Conservation (phyloP, 2,888 invertebrate species). For the Stenurella melanura region DNA sequence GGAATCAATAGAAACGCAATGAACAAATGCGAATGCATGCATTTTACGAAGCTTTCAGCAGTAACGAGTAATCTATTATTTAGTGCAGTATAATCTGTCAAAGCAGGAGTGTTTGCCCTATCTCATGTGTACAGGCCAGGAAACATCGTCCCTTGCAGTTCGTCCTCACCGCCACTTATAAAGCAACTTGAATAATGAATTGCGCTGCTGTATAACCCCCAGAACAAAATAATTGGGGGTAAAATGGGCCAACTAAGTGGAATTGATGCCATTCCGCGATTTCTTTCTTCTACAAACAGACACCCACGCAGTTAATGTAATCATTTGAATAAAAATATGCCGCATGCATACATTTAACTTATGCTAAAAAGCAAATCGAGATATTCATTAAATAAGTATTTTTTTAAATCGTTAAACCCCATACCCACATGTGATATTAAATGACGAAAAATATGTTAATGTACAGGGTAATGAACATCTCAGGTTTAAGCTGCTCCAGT, state of each 20-base stretch:
- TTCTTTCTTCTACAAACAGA: conserved; percentile 34
- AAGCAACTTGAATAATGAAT: conserved; percentile 51
- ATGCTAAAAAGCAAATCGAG: no score
- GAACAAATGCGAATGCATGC: conserved; percentile 44
- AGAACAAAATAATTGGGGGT: conserved; percentile 65
- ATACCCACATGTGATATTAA: no score
- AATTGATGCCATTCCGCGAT: conserved; percentile 63
- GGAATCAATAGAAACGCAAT: conserved; percentile 34
- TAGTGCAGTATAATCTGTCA: conserved; percentile 69
- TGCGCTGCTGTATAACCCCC: conserved; percentile 56
- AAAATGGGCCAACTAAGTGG: conserved; percentile 65
- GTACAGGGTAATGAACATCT: no score
- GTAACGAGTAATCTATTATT: conserved; percentile 68
- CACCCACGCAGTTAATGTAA: neutral
- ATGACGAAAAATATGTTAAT: no score
- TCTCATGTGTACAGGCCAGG: conserved; percentile 65
- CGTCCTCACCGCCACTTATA: conserved; percentile 25
- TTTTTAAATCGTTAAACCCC: no score
- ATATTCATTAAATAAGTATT: no score
- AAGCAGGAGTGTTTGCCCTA: conserved; percentile 68
- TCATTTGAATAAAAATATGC: conserved; percentile 5
- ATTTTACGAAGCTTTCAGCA: conserved; percentile 57
- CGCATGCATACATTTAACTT: neutral
- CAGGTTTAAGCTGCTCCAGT: no score
- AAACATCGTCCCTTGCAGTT: conserved; percentile 42